Conservation (phyloP, 2,797 vertebrate genomes). For the Lophotriccus pileatus region DNA sequence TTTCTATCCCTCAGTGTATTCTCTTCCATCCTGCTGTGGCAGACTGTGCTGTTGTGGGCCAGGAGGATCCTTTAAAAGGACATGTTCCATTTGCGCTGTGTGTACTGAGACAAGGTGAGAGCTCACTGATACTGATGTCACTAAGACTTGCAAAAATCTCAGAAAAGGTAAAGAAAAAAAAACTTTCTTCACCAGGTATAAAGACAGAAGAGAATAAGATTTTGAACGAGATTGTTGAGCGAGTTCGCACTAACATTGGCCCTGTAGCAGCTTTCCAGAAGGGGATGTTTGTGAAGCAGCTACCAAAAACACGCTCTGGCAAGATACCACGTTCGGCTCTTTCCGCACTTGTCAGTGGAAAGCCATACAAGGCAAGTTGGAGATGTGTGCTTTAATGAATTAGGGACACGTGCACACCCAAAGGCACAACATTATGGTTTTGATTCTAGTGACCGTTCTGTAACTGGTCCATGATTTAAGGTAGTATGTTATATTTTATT, state of each 20-base stretch:
- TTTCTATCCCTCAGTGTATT: conserved; percentile 78
- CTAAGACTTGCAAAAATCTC: not conserved
- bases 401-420: fast-evolving
- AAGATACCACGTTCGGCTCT: conserved; percentile 92
- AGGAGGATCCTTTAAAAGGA: conserved; percentile 91
- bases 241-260: conserved; percentile 86
- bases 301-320: conserved; percentile 95
- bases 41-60: conserved; percentile 93
- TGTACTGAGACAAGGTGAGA: conserved; percentile 86
- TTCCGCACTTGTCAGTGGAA: conserved; percentile 86
- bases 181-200: conserved; percentile 74
- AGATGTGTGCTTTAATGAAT: not conserved
- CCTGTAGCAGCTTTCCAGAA: conserved; percentile 92
- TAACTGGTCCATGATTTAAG: not conserved
- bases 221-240: conserved; percentile 80
- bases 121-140: not conserved
- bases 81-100: conserved; percentile 91
- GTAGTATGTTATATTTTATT: not conserved
- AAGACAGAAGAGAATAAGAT: conserved; percentile 72
- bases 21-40: conserved; percentile 84
- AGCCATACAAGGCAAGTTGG: conserved; percentile 84
- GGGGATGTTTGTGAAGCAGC: conserved; percentile 82
- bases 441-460: not conserved
- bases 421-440: not conserved
- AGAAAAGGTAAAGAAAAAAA: not conserved